Conservation (phyloP, 2,113 vertebrate species). For the Corvus cornix region DNA sequence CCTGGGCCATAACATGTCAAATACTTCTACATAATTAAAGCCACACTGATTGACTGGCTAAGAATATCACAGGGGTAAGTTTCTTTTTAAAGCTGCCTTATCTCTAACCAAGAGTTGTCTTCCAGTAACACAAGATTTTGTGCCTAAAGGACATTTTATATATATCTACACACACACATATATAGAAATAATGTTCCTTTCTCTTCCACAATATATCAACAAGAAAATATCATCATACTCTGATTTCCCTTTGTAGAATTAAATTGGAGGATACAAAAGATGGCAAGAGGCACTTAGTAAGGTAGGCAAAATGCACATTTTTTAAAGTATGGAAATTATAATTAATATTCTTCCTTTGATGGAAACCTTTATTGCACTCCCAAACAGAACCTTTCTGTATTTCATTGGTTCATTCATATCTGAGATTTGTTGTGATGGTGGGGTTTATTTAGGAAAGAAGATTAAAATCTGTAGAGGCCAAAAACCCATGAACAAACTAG, state of each 20-base stretch:
- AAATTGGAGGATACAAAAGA: neutral
- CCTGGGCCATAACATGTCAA: constrained; percentile 34
- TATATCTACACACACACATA: neutral
- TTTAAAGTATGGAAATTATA: neutral
- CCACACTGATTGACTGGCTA: constrained; percentile 33
- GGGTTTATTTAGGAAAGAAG: neutral
- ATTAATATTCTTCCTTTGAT: neutral
- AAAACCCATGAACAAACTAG: constrained; percentile 11
- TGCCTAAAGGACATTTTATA: neutral
- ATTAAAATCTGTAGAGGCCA: neutral
- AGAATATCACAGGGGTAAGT: constrained; percentile 31
- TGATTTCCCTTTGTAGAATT: neutral
- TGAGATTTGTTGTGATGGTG: neutral
- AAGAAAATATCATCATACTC: neutral
- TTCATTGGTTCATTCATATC: neutral
- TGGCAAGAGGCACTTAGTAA: neutral
- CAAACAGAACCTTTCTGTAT: neutral
- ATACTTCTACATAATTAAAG: constrained; percentile 64
- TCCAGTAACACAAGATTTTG: neutral
- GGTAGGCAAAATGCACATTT: neutral
- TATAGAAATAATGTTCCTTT: neutral
- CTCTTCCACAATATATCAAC: neutral
- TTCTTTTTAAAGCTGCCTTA: constrained; percentile 43
- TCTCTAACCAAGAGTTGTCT: constrained; percentile 38
- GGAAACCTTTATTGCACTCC: neutral